A percentile compares a stretch with the other conserved stretches of the same genome.
These are phyloP conservation scores for Drosophila macrospina DNA, from an alignment of 2,888 invertebrate species.

Conservation along the genomic window DNA sequence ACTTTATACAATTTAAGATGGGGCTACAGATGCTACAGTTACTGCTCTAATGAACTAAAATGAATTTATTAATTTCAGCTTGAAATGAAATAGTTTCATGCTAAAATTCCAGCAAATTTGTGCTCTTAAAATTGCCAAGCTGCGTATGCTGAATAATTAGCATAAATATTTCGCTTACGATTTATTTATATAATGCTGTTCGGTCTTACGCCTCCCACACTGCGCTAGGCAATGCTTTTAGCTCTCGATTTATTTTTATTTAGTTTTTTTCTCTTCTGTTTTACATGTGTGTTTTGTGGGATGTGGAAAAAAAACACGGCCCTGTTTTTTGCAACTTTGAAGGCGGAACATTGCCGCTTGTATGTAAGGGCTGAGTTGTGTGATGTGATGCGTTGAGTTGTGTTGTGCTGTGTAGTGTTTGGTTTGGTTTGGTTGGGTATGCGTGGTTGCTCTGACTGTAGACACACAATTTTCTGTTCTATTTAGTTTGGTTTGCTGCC, in stretches of 20 bases:
- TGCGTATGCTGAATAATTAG: slow-evolving; percentile 55
- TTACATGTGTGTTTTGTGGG: slow-evolving; percentile 24
- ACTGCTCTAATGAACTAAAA: slow-evolving; percentile 43
- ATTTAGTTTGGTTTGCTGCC: slow-evolving; percentile 81
- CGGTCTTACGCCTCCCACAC: slow-evolving; percentile 30
- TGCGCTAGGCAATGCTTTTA: slow-evolving; percentile 35
- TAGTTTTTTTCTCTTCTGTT: slow-evolving; percentile 25
- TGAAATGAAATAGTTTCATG: slow-evolving; percentile 16
- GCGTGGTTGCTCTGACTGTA: slow-evolving; percentile 43
- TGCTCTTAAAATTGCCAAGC: slow-evolving; percentile 14
- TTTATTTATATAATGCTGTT: slow-evolving; percentile 53
- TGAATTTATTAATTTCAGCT: slow-evolving; percentile 47
- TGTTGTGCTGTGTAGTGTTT: slow-evolving; percentile 15
- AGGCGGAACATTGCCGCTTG: slow-evolving; percentile 41
- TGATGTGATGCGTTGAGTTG: slow-evolving; percentile 16
- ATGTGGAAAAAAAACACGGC: slow-evolving; percentile 39
- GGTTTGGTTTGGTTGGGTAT: slow-evolving; percentile 24
- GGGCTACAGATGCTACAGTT: slow-evolving; percentile 7
- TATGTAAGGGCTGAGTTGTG: slow-evolving; percentile 19
- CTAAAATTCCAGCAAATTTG: background rate
- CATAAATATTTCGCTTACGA: slow-evolving; percentile 53
- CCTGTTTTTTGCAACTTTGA: slow-evolving; percentile 41
- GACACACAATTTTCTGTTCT: slow-evolving; percentile 78
- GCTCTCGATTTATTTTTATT: slow-evolving; percentile 51
- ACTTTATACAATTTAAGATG: slow-evolving; percentile 42